phyloP scores from a whole-genome alignment of 2,888 invertebrate species.

The Zele albiditarsus region DNA sequence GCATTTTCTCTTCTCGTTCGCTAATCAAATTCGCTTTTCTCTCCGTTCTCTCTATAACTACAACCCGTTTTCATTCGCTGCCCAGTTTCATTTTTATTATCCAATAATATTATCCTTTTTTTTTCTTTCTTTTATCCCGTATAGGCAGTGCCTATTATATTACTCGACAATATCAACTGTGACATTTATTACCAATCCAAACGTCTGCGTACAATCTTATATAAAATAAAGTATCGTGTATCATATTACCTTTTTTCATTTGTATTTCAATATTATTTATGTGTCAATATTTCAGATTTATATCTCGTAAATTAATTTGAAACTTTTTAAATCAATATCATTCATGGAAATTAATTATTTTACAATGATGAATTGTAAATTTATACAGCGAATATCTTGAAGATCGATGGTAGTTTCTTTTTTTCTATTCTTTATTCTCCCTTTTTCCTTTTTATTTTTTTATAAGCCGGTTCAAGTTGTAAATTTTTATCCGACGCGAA shows the following conservation, averaged over 20 bases:
- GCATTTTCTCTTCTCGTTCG: slow-evolving; percentile 1
- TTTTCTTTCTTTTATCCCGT: background rate
- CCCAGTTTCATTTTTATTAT: background rate
- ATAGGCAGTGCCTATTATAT: background rate
- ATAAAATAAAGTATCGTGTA: background rate
- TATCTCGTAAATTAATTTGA: background rate
- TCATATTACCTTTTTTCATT: background rate
- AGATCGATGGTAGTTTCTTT: background rate
- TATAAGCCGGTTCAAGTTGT: background rate
- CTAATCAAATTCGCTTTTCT: slow-evolving; percentile 2
- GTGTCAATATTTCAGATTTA: background rate
- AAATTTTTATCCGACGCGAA: background rate
- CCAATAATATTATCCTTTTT: slow-evolving; percentile 9
- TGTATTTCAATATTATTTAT: background rate
- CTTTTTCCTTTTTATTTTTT: background rate
- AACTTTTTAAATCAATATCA: background rate
- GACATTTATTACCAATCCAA: slow-evolving; percentile 10
- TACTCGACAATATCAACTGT: slow-evolving; percentile 1
- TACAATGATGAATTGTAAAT: too few relatives aligned
- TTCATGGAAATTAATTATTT: too few relatives aligned
- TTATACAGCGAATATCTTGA: too few relatives aligned
- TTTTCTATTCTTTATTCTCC: background rate
- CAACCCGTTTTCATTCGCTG: background rate
- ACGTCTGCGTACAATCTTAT: background rate
- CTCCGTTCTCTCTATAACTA: background rate